Evolutionary conservation across 2,113 vertebrate species (phyloP), one percentile per base, ranked within the genome.

Genomic region (Lepisosteus oculatus): DNA sequence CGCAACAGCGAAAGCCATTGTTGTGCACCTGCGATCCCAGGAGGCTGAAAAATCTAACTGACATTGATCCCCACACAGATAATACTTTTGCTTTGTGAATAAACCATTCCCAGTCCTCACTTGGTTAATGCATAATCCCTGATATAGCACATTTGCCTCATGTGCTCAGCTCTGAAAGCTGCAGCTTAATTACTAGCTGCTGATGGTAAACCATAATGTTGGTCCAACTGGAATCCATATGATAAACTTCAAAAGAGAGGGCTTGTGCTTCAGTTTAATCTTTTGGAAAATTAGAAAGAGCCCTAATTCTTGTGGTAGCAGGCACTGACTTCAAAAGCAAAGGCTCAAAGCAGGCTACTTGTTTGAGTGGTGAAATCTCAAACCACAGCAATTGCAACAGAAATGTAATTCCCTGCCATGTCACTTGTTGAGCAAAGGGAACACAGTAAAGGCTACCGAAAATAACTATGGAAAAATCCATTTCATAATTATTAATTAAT

Each of bases 151-250:
- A 6, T 51, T 59, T 14, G 11, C n/a, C 12, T 59, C 14, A 6
- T 15, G 14, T 59, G 11, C n/a, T 59, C n/a, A 59, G 3, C 57
- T 13, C 57, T 59, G 13, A 11, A n/a, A n/a, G 11, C 57, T 59
- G n/a, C 57, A 3, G 14, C 70, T 47, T 64, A 64, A 64, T 66
- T 56, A 72, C 71, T 13, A 15, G 42, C 54, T 43, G 17, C 11
- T 65, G 55, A 67, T 6, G 17, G 71, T 29, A 41, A 44, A 67
- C 44, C 55, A 41, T 17, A 47, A n/a, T 7, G 65, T 1, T 3
- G 55, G 55, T 29, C 3, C 42, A 56, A 29, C 71, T 51, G 42
- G 13, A 65, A 6, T 51, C 54, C 13, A 65, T 41, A 56, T 43
- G 70, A 8, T 15, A 15, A 43, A 56, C 41, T 57, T 69, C 51